Evolutionary conservation across 2,888 invertebrate genomes (phyloP).

Genomic region (Heliconius charithonia): DNA sequence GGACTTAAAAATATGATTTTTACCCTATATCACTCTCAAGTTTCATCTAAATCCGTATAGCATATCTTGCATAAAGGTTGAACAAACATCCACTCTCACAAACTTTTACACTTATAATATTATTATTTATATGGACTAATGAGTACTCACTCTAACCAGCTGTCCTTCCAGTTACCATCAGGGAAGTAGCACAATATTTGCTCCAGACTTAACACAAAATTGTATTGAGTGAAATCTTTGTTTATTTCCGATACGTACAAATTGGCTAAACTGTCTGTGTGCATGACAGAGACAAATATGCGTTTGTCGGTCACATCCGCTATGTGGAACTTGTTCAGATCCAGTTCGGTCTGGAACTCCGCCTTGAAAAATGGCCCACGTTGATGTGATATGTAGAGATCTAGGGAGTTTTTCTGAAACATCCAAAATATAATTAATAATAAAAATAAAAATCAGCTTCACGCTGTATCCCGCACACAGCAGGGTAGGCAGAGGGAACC

Average conservation of each 20-base stretch:
- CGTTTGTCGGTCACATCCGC: conserved; percentile 92
- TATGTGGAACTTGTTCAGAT: conserved; percentile 88
- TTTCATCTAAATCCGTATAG: too few relatives aligned
- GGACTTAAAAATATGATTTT: too few relatives aligned
- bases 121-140: too few relatives aligned
- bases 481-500: too few relatives aligned
- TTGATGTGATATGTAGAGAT: conserved; percentile 91
- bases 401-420: conserved; percentile 78
- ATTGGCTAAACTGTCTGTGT: conserved; percentile 88
- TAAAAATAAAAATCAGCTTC: too few relatives aligned
- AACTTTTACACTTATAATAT: too few relatives aligned
- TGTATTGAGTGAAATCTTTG: conserved; percentile 85
- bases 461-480: too few relatives aligned
- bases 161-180: conserved; percentile 90
- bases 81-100: too few relatives aligned
- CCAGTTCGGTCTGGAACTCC: conserved; percentile 88
- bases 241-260: conserved; percentile 91
- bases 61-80: too few relatives aligned
- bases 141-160: conserved; percentile 90
- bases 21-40: too few relatives aligned
- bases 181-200: conserved; percentile 93
- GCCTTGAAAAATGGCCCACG: conserved; percentile 88
- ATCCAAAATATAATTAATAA: background rate
- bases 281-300: conserved; percentile 92
- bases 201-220: conserved; percentile 91